Evolutionary conservation across 2,113 vertebrate species (phyloP).

Genomic region (Suncus etruscus): DNA sequence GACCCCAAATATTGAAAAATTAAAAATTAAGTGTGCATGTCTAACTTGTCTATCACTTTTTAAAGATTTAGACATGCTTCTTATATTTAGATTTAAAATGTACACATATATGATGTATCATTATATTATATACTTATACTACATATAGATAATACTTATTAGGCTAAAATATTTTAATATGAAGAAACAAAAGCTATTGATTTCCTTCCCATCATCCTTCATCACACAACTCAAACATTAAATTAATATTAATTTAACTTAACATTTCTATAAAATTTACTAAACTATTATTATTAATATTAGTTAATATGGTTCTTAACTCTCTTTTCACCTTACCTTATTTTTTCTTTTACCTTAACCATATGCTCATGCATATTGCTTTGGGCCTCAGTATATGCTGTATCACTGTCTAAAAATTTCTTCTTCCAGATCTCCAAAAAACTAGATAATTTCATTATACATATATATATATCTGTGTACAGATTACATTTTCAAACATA

Average conservation of each 20-base stretch:
- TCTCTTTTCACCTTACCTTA: not conserved
- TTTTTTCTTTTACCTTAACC: not conserved
- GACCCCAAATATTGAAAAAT: too few relatives aligned
- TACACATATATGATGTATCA: too few relatives aligned
- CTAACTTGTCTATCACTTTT: too few relatives aligned
- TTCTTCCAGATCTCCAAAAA: not conserved
- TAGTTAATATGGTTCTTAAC: not conserved
- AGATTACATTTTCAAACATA: too few relatives aligned
- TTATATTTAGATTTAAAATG: too few relatives aligned
- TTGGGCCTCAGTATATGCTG: not conserved
- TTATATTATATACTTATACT: too few relatives aligned
- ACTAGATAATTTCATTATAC: not conserved
- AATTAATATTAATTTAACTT: slow-evolving; percentile 41
- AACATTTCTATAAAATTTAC: not conserved
- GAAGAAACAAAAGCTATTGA: not conserved
- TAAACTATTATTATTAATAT: not conserved
- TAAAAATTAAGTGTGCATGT: too few relatives aligned
- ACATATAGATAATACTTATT: not conserved
- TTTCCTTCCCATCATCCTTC: not conserved
- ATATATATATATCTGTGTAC: too few relatives aligned
- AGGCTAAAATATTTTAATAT: not conserved
- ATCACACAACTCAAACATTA: not conserved
- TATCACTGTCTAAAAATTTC: not conserved
- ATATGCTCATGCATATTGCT: not conserved
- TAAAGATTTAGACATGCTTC: too few relatives aligned